A percentile compares a stretch with the other conserved stretches of the same genome.
These are phyloP conservation scores for Athene noctua DNA, from an alignment of 2,113 vertebrate genomes.

Conservation along the genomic window DNA sequence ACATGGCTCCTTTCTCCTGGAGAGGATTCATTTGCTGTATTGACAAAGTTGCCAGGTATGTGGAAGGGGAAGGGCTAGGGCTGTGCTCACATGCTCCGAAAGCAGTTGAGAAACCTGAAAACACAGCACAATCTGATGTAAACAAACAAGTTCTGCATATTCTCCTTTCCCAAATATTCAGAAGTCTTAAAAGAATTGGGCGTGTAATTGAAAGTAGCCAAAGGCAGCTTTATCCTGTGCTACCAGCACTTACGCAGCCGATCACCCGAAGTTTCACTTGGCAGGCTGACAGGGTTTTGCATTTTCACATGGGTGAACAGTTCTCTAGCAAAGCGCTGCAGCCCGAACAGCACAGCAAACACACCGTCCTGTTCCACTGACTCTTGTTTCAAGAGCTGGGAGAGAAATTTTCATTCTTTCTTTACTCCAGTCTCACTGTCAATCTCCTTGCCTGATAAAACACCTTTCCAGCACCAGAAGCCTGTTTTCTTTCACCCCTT, in stretches of 20 bases:
- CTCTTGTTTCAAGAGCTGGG: neutral
- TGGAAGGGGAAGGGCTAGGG: conserved; percentile 17
- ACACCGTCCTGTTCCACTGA: neutral
- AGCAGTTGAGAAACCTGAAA: conserved; percentile 54
- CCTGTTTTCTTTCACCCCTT: neutral
- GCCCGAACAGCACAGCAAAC: neutral
- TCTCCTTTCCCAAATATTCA: conserved; percentile 50
- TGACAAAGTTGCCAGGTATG: conserved; percentile 40
- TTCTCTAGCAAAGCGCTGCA: neutral
- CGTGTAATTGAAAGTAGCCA: conserved; percentile 58
- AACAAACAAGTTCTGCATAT: conserved; percentile 60
- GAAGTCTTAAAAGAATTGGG: conserved; percentile 60
- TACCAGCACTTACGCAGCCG: conserved; percentile 1
- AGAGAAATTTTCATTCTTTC: neutral
- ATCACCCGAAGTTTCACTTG: conserved; percentile 58
- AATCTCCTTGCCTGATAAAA: neutral
- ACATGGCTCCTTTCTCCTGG: neutral
- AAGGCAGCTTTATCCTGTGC: conserved; percentile 34
- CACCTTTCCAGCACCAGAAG: neutral
- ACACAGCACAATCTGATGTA: conserved; percentile 44
- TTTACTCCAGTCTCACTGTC: neutral
- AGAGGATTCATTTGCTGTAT: neutral
- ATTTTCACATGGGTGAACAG: conserved; percentile 23
- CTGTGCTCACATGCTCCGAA: conserved; percentile 12
- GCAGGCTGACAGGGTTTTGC: conserved; percentile 46